Evolutionary conservation across 2,797 vertebrate species (phyloP).

Genomic region (Gymnothorax javanicus): DNA sequence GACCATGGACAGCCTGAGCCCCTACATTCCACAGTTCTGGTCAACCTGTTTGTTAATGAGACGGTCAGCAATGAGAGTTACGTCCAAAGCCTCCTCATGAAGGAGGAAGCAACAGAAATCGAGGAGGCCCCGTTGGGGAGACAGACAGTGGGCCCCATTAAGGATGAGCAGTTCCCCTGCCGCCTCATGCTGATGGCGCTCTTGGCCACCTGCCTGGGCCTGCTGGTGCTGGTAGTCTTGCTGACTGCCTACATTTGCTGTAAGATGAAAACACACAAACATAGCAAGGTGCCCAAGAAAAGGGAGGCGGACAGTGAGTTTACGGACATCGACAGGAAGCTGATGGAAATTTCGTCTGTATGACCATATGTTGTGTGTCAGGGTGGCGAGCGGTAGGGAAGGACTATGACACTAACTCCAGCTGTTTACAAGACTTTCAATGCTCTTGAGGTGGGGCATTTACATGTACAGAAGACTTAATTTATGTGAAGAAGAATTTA

Average conservation of each 20-base stretch:
- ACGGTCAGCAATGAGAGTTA: conserved; percentile 97
- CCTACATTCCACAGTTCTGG: conserved; percentile 90
- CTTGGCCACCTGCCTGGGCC: conserved; percentile 83
- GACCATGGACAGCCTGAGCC: conserved; percentile 96
- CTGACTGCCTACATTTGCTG: conserved; percentile 89
- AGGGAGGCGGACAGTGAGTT: conserved; percentile 83
- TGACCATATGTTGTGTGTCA: conserved; percentile 63
- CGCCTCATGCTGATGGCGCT: conserved; percentile 84
- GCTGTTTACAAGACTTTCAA: conserved; percentile 25
- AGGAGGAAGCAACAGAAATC: conserved; percentile 84
- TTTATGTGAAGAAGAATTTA: conserved; percentile 25
- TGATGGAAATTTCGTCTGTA: conserved; percentile 90
- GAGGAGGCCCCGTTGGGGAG: conserved; percentile 80
- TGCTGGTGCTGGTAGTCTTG: conserved; percentile 81
- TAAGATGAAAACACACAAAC: conserved; percentile 71
- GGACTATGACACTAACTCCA: not conserved
- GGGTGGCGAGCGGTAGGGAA: not conserved
- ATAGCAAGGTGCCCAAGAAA: conserved; percentile 74
- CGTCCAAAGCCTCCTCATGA: conserved; percentile 88
- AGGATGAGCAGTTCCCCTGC: conserved; percentile 80
- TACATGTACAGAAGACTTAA: conserved; percentile 1
- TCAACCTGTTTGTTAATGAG: conserved; percentile 98
- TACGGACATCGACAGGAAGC: conserved; percentile 82
- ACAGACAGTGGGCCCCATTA: conserved; percentile 78
- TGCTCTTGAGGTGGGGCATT: not conserved